Base-by-base conservation (phyloP, 2,888 invertebrate genomes). In the Cylloceria caligata region DNA sequence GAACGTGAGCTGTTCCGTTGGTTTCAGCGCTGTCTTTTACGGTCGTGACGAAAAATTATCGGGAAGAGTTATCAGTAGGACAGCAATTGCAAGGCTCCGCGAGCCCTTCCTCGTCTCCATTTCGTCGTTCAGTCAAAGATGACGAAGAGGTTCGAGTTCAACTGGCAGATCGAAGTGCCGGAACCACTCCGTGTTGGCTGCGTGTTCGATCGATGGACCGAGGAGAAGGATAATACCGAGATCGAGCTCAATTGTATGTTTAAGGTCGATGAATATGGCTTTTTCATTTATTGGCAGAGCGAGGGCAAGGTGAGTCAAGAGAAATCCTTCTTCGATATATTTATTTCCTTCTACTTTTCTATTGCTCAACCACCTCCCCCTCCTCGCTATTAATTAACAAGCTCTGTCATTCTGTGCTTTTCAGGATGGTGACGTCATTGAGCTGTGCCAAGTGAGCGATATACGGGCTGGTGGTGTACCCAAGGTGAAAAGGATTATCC, bases 71-170 rank as follows among this genome's bases (percentile, higher is more conserved):
- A 42, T 11, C 69, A 27, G 16, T 11, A n/a, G 16, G 9, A 19
- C 42, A 39, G 42, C 69, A 16, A 27, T 24, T 27, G 42, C 42
- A n/a, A 24, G 45, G 27, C n/a, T 57, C 57, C 21, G 68, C 36
- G 36, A 55, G 68, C 55, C 30, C 55, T 7, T 30, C 6, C 16
- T 36, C 62, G 21, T 42, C 42, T 64, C 6, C 42, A 13, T 42
- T 34, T 19, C 11, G 0, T 16, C 11, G 78, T 79, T 30, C 68
- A 13, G 65, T 80, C 78, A 83, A 92, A 88, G 81, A 99, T 99
- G 98, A 99, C 99, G 91, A 99, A 99, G 94, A 97, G 97, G 93
- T 99, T 98, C 94, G 99, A 99, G 93, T 99, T 99, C 94, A 97
- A 98, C 94, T 99, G 99, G 99, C 98, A 97, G 93, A 97, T 98